Conservation (phyloP, 2,888 invertebrate genomes). For the Melipona bicolor region DNA sequence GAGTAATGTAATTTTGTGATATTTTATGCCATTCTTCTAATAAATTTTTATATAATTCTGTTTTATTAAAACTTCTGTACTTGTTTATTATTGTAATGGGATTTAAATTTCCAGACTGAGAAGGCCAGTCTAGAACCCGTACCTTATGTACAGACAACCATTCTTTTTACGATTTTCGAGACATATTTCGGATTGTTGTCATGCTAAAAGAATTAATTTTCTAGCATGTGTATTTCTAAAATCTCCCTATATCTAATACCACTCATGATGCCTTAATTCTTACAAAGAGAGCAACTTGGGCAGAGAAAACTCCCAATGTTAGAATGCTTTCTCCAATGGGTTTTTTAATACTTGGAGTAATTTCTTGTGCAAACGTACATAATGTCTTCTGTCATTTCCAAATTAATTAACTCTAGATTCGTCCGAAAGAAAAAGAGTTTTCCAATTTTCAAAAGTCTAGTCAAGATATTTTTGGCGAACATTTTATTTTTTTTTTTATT, state of each 20-base stretch:
- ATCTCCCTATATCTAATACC: neutral
- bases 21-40: constrained; percentile 42
- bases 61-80: constrained; percentile 34
- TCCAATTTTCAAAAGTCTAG: constrained; percentile 38
- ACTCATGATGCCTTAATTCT: constrained; percentile 43
- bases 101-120: constrained; percentile 44
- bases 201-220: constrained; percentile 42
- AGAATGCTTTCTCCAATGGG: constrained; percentile 31
- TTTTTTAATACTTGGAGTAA: constrained; percentile 35
- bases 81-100: constrained; percentile 32
- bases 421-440: constrained; percentile 38
- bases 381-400: constrained; percentile 36
- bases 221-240: constrained; percentile 38
- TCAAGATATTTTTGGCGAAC: constrained; percentile 51
- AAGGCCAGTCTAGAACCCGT: constrained; percentile 18
- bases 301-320: constrained; percentile 41
- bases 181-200: neutral
- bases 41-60: constrained; percentile 21
- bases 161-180: neutral
- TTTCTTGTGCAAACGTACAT: constrained; percentile 33
- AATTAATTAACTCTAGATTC: constrained; percentile 56
- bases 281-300: constrained; percentile 39
- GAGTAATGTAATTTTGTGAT: constrained; percentile 20
- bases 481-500: constrained; percentile 38
- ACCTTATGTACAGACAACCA: neutral